These are phyloP conservation scores for Drosophila oshimai DNA, from an alignment of 1,140 invertebrate genomes.

Conservation along the genomic window DNA sequence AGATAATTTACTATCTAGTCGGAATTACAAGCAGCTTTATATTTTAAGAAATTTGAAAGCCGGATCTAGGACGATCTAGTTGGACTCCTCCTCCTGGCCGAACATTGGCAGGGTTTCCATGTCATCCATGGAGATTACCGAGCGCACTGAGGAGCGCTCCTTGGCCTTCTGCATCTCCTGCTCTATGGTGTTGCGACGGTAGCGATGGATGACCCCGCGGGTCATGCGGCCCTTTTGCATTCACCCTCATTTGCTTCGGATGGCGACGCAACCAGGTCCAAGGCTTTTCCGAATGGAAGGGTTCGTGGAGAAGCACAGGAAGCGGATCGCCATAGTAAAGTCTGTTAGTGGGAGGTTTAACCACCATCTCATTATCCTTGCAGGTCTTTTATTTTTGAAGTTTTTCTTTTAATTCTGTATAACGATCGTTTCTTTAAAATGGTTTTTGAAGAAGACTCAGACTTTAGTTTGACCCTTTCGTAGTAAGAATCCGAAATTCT, in stretches of 20 bases:
- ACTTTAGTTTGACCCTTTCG: background rate
- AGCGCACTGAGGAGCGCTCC: background rate
- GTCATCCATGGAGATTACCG: background rate
- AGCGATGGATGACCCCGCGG: background rate
- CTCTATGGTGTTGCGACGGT: background rate
- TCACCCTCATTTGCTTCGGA: background rate
- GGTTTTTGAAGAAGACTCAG: background rate
- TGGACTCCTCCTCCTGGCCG: background rate
- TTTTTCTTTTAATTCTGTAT: background rate
- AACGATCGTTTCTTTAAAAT: too few species aligned
- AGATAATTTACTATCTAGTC: too few species aligned
- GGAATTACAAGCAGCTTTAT: too few species aligned
- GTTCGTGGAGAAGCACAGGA: conserved; percentile 28
- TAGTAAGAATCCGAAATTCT: background rate
- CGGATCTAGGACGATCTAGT: too few species aligned
- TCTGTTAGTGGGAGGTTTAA: background rate
- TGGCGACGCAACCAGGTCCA: conserved; percentile 51
- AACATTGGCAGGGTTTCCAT: background rate
- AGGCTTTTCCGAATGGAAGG: conserved; percentile 5
- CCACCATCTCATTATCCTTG: too few species aligned
- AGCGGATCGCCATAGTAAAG: conserved; percentile 18
- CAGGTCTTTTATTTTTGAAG: too few species aligned
- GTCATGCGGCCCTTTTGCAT: background rate
- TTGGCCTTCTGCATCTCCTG: background rate
- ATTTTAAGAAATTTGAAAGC: too few species aligned